Evolutionary conservation across 2,888 invertebrate species (phyloP).

Genomic region (Caenorhabditis panamensis): DNA sequence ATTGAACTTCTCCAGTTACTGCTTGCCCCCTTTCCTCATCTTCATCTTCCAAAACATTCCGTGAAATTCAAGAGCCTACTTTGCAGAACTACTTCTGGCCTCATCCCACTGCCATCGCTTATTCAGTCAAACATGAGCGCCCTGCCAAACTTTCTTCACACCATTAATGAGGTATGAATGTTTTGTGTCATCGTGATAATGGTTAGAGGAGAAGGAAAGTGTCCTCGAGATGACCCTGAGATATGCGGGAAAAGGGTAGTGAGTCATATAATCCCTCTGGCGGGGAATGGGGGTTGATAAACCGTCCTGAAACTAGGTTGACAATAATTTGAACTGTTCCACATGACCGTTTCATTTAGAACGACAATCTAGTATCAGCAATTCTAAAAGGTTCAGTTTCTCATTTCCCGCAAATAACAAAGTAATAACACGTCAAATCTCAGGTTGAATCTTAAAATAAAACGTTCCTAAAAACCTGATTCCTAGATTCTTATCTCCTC

Average conservation of each 20-base stretch:
- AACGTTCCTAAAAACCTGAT: background rate
- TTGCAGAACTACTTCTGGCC: slow-evolving; percentile 61
- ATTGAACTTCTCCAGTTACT: slow-evolving; percentile 47
- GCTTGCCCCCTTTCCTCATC: background rate
- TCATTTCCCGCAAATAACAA: no score
- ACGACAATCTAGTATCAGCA: no score
- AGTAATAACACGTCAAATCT: no score
- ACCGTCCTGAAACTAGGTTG: slow-evolving; percentile 1
- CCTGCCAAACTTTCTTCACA: slow-evolving; percentile 68
- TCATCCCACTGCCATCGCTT: slow-evolving; percentile 64
- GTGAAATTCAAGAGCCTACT: slow-evolving; percentile 22
- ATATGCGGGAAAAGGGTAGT: no score
- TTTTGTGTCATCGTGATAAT: slow-evolving; percentile 45
- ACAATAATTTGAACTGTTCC: slow-evolving; percentile 8
- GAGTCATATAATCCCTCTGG: slow-evolving; percentile 52
- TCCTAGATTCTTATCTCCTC: slow-evolving; percentile 1
- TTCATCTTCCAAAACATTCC: slow-evolving; percentile 3
- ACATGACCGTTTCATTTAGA: no score
- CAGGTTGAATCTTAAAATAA: no score
- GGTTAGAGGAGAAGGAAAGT: background rate
- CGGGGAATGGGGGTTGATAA: slow-evolving; percentile 19
- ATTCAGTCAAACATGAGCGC: slow-evolving; percentile 64
- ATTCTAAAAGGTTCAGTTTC: no score
- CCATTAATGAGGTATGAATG: slow-evolving; percentile 69
- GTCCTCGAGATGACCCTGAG: slow-evolving; percentile 61